A percentile compares a stretch with the other conserved stretches of the same genome.
Evolutionary conservation across 2,888 invertebrate species (phyloP).

Genomic region (Nemotelus pantherinus): DNA sequence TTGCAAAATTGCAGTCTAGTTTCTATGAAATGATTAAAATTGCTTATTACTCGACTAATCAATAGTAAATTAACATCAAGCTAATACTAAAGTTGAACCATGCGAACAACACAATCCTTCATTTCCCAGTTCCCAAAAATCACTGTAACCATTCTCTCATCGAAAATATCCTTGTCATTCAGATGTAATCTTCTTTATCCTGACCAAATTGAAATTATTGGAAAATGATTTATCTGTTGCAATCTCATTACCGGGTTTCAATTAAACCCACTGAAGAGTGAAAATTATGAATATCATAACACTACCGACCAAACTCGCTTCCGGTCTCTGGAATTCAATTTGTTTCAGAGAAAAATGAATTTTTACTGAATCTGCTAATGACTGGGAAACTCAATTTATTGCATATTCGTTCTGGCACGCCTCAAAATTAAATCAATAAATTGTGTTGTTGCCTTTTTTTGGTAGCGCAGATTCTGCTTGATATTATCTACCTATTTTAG

Average conservation of each 20-base stretch:
- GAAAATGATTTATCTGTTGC: constrained; percentile 36
- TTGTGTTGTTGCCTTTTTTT: too few relatives aligned
- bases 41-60: too few relatives aligned
- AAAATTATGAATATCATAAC: constrained; percentile 19
- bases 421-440: too few relatives aligned
- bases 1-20: too few relatives aligned
- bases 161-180: neutral
- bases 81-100: too few relatives aligned
- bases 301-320: neutral
- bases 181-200: constrained; percentile 19
- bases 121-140: neutral
- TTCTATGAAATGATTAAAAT: too few relatives aligned
- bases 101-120: neutral
- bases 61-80: too few relatives aligned
- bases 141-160: neutral
- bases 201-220: constrained; percentile 34
- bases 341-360: neutral
- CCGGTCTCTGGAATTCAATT: neutral
- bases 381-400: neutral
- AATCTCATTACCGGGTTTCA: constrained; percentile 40
- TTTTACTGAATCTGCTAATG: neutral
- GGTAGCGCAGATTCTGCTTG: too few relatives aligned
- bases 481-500: too few relatives aligned
- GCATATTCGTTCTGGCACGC: too few relatives aligned
- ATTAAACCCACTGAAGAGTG: constrained; percentile 32